A percentile compares a stretch with the other conserved stretches of the same genome.
Conservation (phyloP, 23 tunicate genomes). For the Pegea sp. region DNA sequence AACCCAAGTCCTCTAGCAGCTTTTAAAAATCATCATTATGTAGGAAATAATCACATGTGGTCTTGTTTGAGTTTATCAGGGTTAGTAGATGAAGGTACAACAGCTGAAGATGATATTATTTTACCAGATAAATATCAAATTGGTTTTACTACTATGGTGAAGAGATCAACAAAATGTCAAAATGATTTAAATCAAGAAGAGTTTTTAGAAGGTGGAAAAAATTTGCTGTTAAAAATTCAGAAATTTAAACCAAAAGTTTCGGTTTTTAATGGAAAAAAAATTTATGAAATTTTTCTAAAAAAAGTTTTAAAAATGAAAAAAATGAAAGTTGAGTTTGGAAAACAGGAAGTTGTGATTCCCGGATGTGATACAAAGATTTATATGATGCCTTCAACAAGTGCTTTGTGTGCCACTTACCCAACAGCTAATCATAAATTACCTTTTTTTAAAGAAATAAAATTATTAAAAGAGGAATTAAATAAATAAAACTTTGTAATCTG, state of each 20-base stretch:
- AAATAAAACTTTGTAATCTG: no score
- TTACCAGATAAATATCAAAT: slow-evolving; percentile 41
- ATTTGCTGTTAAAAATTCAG: slow-evolving; percentile 68
- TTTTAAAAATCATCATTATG: slow-evolving; percentile 85
- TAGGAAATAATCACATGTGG: slow-evolving; percentile 13
- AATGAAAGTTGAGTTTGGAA: slow-evolving; percentile 65
- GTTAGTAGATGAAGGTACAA: slow-evolving; percentile 28
- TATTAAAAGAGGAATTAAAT: slow-evolving; percentile 30
- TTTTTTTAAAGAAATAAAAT: slow-evolving; percentile 40
- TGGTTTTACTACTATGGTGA: slow-evolving; percentile 77
- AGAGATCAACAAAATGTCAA: slow-evolving; percentile 58
- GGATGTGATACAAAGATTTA: slow-evolving; percentile 22
- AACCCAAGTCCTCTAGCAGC: slow-evolving; percentile 82
- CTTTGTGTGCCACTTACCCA: slow-evolving; percentile 88
- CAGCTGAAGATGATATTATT: slow-evolving; percentile 44
- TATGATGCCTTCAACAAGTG: slow-evolving; percentile 94
- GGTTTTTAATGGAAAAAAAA: slow-evolving; percentile 86
- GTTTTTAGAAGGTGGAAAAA: slow-evolving; percentile 68
- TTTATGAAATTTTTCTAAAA: slow-evolving; percentile 85
- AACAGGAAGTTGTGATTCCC: slow-evolving; percentile 41
- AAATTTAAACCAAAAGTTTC: slow-evolving; percentile 62
- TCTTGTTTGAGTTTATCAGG: slow-evolving; percentile 59
- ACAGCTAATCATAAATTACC: slow-evolving; percentile 81
- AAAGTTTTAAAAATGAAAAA: slow-evolving; percentile 68
- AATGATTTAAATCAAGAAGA: slow-evolving; percentile 43